Evolutionary conservation across 2,113 vertebrate genomes (phyloP).

Genomic region (Heterotilapia buettikoferi): DNA sequence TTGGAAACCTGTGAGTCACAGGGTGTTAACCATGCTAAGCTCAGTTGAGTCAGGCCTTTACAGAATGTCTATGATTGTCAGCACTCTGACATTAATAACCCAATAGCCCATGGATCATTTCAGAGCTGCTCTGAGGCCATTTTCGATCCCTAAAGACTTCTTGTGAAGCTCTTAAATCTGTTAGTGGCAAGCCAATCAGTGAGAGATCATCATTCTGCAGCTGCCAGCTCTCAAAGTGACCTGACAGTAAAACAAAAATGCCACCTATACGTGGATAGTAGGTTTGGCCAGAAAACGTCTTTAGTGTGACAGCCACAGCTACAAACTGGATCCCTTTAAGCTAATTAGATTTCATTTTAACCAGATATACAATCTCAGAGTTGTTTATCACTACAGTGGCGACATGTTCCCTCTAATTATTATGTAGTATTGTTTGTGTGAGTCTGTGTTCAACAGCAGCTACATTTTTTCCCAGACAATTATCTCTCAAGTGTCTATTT

Average conservation of each 20-base stretch:
- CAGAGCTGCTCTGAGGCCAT: conserved; percentile 2
- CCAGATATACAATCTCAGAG: neutral
- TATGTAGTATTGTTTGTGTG: conserved; percentile 27
- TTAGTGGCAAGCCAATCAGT: neutral
- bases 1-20: neutral
- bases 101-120: conserved; percentile 16
- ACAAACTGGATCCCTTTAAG: neutral
- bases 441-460: conserved; percentile 31
- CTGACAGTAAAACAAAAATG: neutral
- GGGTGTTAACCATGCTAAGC: neutral
- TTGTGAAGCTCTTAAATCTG: conserved; percentile 5
- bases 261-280: neutral
- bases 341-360: conserved; percentile 5
- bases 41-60: neutral
- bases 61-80: neutral
- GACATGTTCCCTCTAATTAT: conserved; percentile 30
- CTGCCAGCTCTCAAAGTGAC: neutral
- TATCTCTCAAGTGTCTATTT: conserved; percentile 48
- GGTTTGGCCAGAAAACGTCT: neutral
- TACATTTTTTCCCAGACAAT: conserved; percentile 28
- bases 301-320: neutral
- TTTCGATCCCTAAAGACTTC: conserved; percentile 3
- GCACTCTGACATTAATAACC: conserved; percentile 16
- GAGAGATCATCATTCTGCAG: neutral
- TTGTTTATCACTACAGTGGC: conserved; percentile 20